phyloP scores from a whole-genome alignment of 2,113 vertebrate genomes.

The Columba livia region DNA sequence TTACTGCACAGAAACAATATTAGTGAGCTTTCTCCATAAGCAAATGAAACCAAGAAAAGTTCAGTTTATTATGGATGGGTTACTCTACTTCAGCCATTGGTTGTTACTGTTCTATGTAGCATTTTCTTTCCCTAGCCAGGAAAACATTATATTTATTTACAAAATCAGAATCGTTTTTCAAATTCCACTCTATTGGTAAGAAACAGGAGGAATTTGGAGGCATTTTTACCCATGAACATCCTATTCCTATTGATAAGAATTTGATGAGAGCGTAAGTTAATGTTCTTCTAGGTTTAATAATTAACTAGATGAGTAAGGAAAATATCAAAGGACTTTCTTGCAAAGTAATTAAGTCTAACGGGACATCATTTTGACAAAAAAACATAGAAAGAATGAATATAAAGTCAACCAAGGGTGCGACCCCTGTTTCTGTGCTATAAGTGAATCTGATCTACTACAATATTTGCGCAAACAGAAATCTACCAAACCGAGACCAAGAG shows the following conservation, averaged over 20 bases:
- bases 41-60: background rate
- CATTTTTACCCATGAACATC: background rate
- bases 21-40: background rate
- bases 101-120: background rate
- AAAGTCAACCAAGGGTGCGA: background rate
- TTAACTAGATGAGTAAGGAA: constrained; percentile 7
- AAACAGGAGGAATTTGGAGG: background rate
- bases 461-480: background rate
- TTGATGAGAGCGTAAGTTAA: background rate
- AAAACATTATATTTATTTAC: background rate
- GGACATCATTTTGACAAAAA: background rate
- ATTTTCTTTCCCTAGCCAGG: background rate
- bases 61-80: background rate
- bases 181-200: background rate
- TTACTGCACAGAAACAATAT: background rate
- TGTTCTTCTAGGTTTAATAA: background rate
- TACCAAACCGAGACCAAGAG: background rate
- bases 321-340: background rate
- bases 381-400: background rate
- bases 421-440: background rate
- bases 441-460: background rate
- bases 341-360: background rate
- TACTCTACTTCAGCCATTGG: background rate
- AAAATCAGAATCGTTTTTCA: background rate
- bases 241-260: background rate